These are phyloP conservation scores for Apoderus coryli DNA, from an alignment of 2,888 invertebrate genomes.

Conservation along the genomic window DNA sequence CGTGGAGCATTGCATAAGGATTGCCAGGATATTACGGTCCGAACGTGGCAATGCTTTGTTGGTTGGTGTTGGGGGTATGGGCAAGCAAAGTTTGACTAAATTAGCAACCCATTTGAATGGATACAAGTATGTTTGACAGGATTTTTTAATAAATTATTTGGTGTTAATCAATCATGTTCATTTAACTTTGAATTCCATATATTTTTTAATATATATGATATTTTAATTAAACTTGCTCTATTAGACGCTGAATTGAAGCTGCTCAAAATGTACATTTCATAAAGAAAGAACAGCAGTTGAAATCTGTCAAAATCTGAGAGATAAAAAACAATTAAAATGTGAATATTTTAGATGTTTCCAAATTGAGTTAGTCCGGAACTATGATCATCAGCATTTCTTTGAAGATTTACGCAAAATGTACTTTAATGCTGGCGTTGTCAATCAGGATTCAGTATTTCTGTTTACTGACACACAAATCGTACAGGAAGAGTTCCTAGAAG, in stretches of 20 bases:
- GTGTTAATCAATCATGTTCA: no score
- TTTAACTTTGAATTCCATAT: no score
- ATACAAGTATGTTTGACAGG: constrained; percentile 47
- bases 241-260: no score
- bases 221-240: no score
- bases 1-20: constrained; percentile 73
- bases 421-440: constrained; percentile 58
- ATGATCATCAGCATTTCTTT: constrained; percentile 70
- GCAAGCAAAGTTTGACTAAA: constrained; percentile 69
- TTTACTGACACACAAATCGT: constrained; percentile 86
- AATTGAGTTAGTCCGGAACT: constrained; percentile 73
- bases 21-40: constrained; percentile 69
- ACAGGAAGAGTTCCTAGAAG: constrained; percentile 80
- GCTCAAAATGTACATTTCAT: no score
- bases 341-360: constrained; percentile 54
- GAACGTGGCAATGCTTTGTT: constrained; percentile 81
- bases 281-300: no score
- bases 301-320: no score
- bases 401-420: constrained; percentile 74
- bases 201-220: no score
- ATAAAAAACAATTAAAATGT: background rate
- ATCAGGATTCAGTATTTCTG: constrained; percentile 67
- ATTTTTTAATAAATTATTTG: no score
- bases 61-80: constrained; percentile 87
- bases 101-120: constrained; percentile 74